Percentiles rank a stretch among this genome's conserved stretches.
Conservation (phyloP, 2,888 invertebrate species). For the Anarsia innoxiella region DNA sequence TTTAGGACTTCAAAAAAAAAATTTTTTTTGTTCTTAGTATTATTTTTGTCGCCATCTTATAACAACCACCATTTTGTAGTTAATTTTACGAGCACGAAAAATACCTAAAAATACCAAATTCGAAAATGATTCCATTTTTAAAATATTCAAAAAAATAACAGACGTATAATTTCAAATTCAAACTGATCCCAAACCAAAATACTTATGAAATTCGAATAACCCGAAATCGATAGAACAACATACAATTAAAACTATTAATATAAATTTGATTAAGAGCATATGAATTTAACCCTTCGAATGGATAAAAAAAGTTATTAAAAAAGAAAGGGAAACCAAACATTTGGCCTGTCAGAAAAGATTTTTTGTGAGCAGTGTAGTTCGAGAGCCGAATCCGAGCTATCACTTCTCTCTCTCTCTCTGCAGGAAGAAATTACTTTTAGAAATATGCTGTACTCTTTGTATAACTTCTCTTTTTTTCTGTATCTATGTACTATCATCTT, state of each 20-base stretch:
- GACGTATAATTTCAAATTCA: slow-evolving; percentile 4
- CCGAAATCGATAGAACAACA: slow-evolving; percentile 4
- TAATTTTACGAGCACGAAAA: no score
- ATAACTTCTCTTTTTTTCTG: no score
- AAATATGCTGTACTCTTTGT: no score
- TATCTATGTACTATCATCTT: no score
- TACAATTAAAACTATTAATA: slow-evolving; percentile 8
- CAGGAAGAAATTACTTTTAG: no score
- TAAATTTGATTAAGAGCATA: slow-evolving; percentile 8
- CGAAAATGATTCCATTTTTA: no score
- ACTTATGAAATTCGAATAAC: background rate
- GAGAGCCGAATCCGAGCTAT: background rate
- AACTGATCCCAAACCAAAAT: background rate
- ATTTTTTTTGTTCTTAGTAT: no score
- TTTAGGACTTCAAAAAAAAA: no score
- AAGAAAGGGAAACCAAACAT: slow-evolving; percentile 5
- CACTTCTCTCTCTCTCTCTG: no score
- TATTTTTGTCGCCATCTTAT: no score
- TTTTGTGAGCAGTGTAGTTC: background rate
- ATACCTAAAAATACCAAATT: no score
- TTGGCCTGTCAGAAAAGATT: slow-evolving; percentile 4
- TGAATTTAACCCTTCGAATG: slow-evolving; percentile 4
- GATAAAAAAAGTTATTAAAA: slow-evolving; percentile 4
- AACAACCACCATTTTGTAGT: no score
- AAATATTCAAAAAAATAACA: slow-evolving; percentile 1